Conservation (phyloP, 2,113 vertebrate species). For the Oreochromis tanganicae region DNA sequence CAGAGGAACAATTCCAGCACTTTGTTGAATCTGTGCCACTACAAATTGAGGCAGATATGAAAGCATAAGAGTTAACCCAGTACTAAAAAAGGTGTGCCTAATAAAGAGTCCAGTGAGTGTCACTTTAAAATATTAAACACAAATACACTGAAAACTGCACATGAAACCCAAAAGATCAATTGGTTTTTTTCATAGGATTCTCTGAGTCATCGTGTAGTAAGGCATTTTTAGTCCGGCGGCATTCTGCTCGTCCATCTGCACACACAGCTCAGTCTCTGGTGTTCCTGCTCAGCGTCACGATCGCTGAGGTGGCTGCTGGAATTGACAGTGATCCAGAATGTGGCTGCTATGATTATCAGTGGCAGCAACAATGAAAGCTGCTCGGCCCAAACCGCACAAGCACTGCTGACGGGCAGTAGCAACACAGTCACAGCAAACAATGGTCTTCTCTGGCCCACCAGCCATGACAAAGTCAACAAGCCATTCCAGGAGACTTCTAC, state of each 20-base stretch:
- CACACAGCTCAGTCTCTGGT: slow-evolving; percentile 26
- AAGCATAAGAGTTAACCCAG: background rate
- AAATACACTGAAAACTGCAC: background rate
- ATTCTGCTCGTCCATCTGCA: slow-evolving; percentile 52
- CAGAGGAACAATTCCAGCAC: background rate
- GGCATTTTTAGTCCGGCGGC: slow-evolving; percentile 26
- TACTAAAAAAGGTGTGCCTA: background rate
- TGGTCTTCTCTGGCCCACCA: slow-evolving; percentile 20
- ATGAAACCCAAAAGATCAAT: background rate
- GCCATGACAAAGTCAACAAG: slow-evolving; percentile 52
- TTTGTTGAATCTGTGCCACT: background rate
- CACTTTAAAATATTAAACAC: background rate
- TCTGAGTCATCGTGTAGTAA: slow-evolving; percentile 31
- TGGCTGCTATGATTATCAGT: slow-evolving; percentile 40
- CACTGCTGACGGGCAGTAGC: slow-evolving; percentile 45
- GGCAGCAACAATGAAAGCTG: slow-evolving; percentile 29
- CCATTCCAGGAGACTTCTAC: slow-evolving; percentile 1
- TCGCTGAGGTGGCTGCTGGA: slow-evolving; percentile 17
- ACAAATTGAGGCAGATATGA: background rate
- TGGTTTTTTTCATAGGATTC: background rate
- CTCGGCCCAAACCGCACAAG: slow-evolving; percentile 1
- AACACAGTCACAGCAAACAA: slow-evolving; percentile 57
- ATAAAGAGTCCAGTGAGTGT: background rate
- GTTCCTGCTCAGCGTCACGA: slow-evolving; percentile 2
- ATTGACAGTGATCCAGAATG: slow-evolving; percentile 51